Percentiles rank a stretch among this genome's conserved stretches.
These are phyloP conservation scores for Craseonycteris thonglongyai DNA, from an alignment of 2,113 vertebrate species.

Conservation along the genomic window DNA sequence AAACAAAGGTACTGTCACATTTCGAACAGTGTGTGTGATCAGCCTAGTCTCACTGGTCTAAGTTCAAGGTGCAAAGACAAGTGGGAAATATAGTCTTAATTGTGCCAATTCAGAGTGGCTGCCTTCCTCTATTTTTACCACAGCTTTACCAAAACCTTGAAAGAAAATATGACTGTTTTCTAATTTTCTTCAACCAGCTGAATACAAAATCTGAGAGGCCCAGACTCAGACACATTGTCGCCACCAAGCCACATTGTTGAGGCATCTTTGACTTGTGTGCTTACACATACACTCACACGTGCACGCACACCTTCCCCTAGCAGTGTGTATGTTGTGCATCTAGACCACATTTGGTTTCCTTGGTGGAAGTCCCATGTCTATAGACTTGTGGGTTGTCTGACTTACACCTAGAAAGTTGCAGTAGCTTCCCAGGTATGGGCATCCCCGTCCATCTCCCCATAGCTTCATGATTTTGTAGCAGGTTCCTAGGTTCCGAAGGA, in stretches of 20 bases:
- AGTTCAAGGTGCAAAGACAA: too few species aligned
- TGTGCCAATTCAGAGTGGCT: neutral
- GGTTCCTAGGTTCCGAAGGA: neutral
- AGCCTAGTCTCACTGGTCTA: too few species aligned
- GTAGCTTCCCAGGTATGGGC: neutral
- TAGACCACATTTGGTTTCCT: neutral
- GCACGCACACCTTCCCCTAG: neutral
- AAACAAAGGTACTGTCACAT: too few species aligned
- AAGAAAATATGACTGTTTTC: neutral
- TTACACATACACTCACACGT: neutral
- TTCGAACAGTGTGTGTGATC: too few species aligned
- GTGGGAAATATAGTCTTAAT: neutral
- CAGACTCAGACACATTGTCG: neutral
- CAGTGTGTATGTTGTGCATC: neutral
- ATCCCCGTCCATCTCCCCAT: neutral
- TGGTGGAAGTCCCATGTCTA: neutral
- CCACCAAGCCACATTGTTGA: neutral
- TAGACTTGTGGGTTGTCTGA: neutral
- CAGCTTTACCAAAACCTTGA: neutral
- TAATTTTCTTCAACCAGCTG: neutral
- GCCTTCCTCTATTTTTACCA: neutral
- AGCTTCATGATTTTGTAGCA: neutral
- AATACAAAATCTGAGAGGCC: neutral
- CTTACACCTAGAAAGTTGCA: neutral
- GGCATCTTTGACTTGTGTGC: neutral